Evolutionary conservation across 2,888 invertebrate genomes (phyloP), one percentile per base, ranked within the genome.

Genomic region (Mesopsocus fuscifrons): DNA sequence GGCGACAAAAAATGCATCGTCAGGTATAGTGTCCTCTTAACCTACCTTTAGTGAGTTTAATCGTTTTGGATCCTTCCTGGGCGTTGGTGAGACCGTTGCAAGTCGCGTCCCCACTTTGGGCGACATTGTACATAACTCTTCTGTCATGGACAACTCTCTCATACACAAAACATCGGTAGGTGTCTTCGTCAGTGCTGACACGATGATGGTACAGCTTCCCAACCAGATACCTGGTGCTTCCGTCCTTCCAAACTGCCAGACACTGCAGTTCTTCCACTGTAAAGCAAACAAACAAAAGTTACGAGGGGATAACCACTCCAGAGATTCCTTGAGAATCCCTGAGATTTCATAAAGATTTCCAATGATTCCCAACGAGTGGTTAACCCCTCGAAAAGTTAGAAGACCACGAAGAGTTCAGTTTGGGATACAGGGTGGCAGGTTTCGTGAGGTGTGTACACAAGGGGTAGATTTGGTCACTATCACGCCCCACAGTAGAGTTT

Each of bases 141-240:
- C 63, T 62, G 46, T 63, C 63, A 6, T 38, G 38, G 2, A 57
- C 58, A 46, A 64, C 65, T 50, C 62, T 64, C 53, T 76, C 76
- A 63, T 80, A 81, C 47, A 85, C 74, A 62, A 85, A 85, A 54
- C 88, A 88, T 64, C 81, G 72, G 61, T 81, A 88, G 38, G 77
- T 72, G 52, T 82, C 81, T 54, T 82, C 83, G 51, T 78, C 77
- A 1, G 73, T 70, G 13, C 72, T 59, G 11, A 59, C 59, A 53
- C 59, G 59, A 34, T 57, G 55, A 55, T 77, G 77, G n/a, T 75
- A 71, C 50, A 84, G 67, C 51, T 74, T 71, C 0, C 84, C 84
- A 41, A 84, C 76, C 38, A 85, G 65, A 59, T 82, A 85, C 43
- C 77, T 67, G 41, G 77, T 78, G 30, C 80, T 77, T 1, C 84